A percentile compares a stretch with the other conserved stretches of the same genome.
Conservation (phyloP, 2,113 vertebrate genomes). For the Catharus bicknelli region DNA sequence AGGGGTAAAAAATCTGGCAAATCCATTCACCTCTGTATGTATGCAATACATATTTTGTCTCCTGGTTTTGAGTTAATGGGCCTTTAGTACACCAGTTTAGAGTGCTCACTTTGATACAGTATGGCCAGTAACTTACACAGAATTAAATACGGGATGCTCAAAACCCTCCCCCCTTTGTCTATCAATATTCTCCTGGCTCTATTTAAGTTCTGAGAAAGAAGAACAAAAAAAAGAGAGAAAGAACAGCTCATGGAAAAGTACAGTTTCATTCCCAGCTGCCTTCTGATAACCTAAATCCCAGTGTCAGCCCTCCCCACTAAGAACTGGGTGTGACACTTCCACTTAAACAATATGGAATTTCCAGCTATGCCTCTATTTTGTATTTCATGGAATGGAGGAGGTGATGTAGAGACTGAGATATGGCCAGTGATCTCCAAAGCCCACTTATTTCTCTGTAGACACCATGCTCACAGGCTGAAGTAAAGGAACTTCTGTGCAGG, state of each 20-base stretch:
- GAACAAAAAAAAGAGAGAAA: neutral
- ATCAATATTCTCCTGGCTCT: neutral
- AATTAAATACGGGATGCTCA: accelerated
- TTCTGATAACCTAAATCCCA: neutral
- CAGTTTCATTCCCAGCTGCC: neutral
- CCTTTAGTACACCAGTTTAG: neutral
- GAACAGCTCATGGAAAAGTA: accelerated
- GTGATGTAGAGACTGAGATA: accelerated
- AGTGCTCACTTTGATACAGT: neutral
- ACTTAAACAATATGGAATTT: accelerated
- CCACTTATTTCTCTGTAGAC: neutral
- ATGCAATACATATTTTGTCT: accelerated
- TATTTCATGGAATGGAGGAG: neutral
- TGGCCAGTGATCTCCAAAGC: neutral
- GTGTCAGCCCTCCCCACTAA: accelerated
- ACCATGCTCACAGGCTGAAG: neutral
- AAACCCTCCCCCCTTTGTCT: neutral
- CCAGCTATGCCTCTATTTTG: neutral
- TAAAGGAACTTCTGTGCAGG: neutral
- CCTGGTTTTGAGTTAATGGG: neutral
- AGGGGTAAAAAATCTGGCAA: neutral
- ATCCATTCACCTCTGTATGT: neutral
- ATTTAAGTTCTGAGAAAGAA: neutral
- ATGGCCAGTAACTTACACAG: neutral
- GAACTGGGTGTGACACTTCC: neutral